These are phyloP conservation scores for Trachymyrmex cornetzi DNA, from an alignment of 1,140 invertebrate genomes.

Conservation along the genomic window DNA sequence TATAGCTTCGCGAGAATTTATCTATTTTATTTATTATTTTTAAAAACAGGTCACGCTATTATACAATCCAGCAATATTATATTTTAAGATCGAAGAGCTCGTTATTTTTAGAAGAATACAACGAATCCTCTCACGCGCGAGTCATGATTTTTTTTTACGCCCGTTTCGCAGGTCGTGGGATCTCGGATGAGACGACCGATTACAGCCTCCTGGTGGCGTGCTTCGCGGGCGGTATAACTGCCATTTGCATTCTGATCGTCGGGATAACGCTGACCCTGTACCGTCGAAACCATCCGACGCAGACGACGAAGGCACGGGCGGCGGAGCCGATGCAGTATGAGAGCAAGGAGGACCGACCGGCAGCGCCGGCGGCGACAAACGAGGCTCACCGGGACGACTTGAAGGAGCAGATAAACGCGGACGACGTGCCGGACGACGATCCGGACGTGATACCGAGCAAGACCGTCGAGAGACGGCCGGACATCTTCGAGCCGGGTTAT, in stretches of 20 bases:
- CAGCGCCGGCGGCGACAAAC: slow-evolving; percentile 18
- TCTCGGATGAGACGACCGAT: slow-evolving; percentile 77
- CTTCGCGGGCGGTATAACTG: slow-evolving; percentile 82
- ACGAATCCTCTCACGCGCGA: neutral
- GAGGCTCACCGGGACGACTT: slow-evolving; percentile 46
- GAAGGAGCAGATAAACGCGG: slow-evolving; percentile 55
- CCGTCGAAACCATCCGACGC: slow-evolving; percentile 76
- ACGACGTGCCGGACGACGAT: slow-evolving; percentile 78
- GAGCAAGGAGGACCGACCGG: slow-evolving; percentile 57
- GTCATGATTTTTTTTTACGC: slow-evolving; percentile 37
- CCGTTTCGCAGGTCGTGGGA: slow-evolving; percentile 78
- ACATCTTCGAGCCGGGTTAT: slow-evolving; percentile 79
- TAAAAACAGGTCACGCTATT: neutral
- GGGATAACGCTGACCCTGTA: slow-evolving; percentile 82
- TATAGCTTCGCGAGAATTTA: neutral
- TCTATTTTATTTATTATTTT: neutral
- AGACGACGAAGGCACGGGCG: slow-evolving; percentile 75
- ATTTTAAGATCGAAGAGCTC: neutral
- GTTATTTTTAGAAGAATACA: neutral
- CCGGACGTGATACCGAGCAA: slow-evolving; percentile 81
- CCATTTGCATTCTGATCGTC: slow-evolving; percentile 81
- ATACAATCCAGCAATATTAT: neutral
- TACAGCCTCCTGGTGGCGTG: slow-evolving; percentile 82
- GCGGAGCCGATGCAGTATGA: slow-evolving; percentile 61
- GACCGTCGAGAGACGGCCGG: slow-evolving; percentile 74